Evolutionary conservation across 2,113 vertebrate genomes (phyloP), one percentile per base, ranked within the genome.

Genomic region (Scartelaos histophorus): DNA sequence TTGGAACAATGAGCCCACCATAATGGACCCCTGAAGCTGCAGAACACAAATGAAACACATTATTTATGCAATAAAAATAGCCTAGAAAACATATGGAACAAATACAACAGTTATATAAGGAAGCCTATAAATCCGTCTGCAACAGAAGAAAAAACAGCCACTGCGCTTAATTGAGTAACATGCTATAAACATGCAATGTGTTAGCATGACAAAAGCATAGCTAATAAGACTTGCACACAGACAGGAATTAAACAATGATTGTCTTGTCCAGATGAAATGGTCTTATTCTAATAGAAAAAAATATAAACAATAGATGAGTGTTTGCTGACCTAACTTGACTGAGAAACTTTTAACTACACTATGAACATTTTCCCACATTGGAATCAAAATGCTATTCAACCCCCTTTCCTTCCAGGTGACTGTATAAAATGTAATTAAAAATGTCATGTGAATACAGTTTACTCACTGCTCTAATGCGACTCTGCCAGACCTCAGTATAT

Each of bases 1-100:
- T 81, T 99, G 96, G 86, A 99, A 96, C 65, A 97, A 93, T 56
- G 98, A 97, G 51, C 95, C 95, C 53, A 96, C 95, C 88, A 98
- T 96, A 71, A 99, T 92, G 51, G 96, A 95, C 1, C 98, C 97
- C 91, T 98, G 96, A 60, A 99, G 82, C 97, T 98, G 76, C 34
- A 73, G 16, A 76, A 11, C 84, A 19, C 79, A 13, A 65, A 22
- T 7, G 6, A 66, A 10, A 21, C 24, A 17, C 15, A 45, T 1
- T 13, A 61, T 61, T 29, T 13, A 24, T 60, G 24, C 57, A 60
- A 62, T 34, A 29, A 5, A 57, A 35, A 19, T 43, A 5, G n/a
- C 45, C 17, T 4, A 35, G 1, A 22, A 0, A 16, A 38, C 16
- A 38, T 17, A 38, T 17, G 43, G 45, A 69, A 12, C 54, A 19